phyloP scores from a whole-genome alignment of 2,113 vertebrate species.

The Galbula dea region DNA sequence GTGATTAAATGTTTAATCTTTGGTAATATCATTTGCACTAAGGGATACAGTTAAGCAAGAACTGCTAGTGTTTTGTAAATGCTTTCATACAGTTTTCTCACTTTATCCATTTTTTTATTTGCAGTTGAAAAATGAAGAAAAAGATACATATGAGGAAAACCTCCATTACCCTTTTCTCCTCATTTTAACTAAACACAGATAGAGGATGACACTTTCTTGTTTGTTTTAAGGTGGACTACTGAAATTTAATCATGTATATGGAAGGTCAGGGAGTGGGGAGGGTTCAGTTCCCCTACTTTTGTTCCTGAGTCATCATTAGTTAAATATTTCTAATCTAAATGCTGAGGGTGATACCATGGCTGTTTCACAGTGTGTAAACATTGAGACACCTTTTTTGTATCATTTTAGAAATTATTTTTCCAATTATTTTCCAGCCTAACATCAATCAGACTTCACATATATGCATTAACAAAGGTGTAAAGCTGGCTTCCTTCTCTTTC shows the following conservation, averaged over 20 bases:
- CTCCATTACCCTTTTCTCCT: constrained; percentile 94
- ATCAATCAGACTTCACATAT: not conserved
- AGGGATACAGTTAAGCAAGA: not conserved
- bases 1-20: not conserved
- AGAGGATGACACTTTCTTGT: constrained; percentile 44
- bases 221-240: not conserved
- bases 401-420: not conserved
- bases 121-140: constrained; percentile 89
- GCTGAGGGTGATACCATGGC: not conserved
- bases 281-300: not conserved
- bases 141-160: constrained; percentile 88
- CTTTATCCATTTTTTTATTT: constrained; percentile 67
- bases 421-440: not conserved
- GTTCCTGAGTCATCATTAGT: not conserved
- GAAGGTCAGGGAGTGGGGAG: not conserved
- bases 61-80: constrained; percentile 11
- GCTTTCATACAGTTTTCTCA: constrained; percentile 25
- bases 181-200: constrained; percentile 79
- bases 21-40: not conserved
- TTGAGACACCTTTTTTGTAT: not conserved
- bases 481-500: not conserved
- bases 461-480: not conserved
- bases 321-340: not conserved
- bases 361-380: not conserved
- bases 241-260: not conserved